These are phyloP conservation scores for Salvelinus fontinalis DNA, from an alignment of 2,113 vertebrate species.

Conservation along the genomic window DNA sequence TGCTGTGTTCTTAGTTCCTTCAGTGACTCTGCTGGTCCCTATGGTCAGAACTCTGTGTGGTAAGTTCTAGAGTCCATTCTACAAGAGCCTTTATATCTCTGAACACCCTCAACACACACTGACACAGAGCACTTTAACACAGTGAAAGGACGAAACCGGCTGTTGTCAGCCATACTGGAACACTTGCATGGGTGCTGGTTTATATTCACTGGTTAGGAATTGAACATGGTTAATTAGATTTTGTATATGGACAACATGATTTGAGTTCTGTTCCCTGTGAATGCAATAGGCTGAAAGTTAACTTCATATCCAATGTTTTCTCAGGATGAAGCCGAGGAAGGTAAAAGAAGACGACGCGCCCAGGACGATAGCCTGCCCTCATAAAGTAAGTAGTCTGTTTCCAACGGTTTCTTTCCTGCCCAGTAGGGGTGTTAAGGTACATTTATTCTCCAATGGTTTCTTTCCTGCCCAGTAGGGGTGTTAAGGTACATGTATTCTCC, in stretches of 20 bases:
- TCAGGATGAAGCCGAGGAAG: constrained; percentile 98
- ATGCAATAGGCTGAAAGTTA: neutral
- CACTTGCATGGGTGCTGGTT: neutral
- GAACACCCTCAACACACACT: neutral
- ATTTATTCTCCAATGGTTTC: no score
- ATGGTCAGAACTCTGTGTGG: constrained; percentile 34
- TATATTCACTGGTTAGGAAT: neutral
- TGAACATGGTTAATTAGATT: neutral
- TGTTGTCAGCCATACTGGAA: neutral
- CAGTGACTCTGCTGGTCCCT: constrained; percentile 33
- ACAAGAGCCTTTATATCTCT: neutral
- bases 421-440: neutral
- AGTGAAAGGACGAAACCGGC: neutral
- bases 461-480: neutral
- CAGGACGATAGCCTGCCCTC: constrained; percentile 97
- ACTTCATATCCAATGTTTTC: constrained; percentile 24
- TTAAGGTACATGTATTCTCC: no score
- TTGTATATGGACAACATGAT: neutral
- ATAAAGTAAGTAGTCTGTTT: constrained; percentile 86
- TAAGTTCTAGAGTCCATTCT: constrained; percentile 19
- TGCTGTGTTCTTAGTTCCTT: constrained; percentile 38
- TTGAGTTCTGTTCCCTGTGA: neutral
- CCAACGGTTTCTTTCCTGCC: neutral
- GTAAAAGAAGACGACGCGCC: constrained; percentile 98
- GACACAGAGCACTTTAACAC: neutral